These are phyloP conservation scores for Micrasema longulum DNA, from an alignment of 1,140 invertebrate genomes.

Conservation along the genomic window DNA sequence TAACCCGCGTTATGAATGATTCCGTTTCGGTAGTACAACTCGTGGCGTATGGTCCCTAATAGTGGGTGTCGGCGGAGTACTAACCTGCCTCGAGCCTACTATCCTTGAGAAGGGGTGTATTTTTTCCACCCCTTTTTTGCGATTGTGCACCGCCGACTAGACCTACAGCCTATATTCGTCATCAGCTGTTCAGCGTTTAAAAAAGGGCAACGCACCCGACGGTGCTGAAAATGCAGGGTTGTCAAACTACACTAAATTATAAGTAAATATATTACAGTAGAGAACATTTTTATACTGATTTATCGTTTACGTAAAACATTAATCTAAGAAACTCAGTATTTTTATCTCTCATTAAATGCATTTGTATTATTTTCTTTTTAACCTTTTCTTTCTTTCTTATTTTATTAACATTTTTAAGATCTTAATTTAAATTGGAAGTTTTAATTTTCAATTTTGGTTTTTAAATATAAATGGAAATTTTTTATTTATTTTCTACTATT, in stretches of 20 bases:
- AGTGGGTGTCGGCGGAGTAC: constrained; percentile 6
- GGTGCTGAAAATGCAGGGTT: not conserved
- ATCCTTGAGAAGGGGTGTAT: constrained; percentile 4
- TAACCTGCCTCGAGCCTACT: constrained; percentile 23
- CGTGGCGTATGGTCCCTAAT: not conserved
- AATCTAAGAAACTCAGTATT: no score
- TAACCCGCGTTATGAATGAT: constrained; percentile 20
- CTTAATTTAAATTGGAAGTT: not conserved
- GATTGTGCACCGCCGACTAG: constrained; percentile 12
- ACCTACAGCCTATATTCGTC: constrained; percentile 29
- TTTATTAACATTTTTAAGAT: no score
- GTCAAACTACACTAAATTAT: no score
- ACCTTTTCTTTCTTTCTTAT: no score
- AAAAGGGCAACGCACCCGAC: not conserved
- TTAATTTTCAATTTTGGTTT: not conserved
- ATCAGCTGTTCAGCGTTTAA: constrained; percentile 19
- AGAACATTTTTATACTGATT: no score
- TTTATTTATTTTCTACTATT: no score
- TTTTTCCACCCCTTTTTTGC: not conserved
- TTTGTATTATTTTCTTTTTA: no score
- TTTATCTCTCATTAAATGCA: no score
- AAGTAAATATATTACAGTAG: no score
- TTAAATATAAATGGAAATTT: not conserved
- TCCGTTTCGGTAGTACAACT: not conserved
- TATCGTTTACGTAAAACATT: no score